phyloP scores from a whole-genome alignment of 2,797 vertebrate species.

The Champsocephalus gunnari region DNA sequence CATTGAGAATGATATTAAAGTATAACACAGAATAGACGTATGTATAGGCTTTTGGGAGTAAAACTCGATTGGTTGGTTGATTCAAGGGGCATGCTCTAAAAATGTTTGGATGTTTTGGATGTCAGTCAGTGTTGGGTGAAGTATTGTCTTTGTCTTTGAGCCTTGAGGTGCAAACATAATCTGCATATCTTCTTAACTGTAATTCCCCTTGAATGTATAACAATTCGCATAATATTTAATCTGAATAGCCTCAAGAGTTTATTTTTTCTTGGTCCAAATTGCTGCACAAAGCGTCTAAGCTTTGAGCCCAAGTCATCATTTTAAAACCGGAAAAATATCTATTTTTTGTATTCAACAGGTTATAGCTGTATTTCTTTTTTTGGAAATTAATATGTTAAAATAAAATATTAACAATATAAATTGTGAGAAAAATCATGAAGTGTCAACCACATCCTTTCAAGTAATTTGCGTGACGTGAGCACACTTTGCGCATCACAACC shows the following conservation, averaged over 20 bases:
- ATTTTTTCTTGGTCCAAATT: slow-evolving; percentile 86
- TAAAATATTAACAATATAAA: background rate
- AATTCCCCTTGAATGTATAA: slow-evolving; percentile 28
- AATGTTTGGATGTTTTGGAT: background rate
- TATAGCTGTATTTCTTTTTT: background rate
- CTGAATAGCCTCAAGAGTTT: slow-evolving; percentile 74
- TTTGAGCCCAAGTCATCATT: background rate
- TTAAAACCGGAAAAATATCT: background rate
- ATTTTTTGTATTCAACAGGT: background rate
- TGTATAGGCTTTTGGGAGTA: background rate
- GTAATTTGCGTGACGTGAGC: background rate
- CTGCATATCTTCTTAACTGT: background rate
- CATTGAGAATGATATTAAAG: background rate
- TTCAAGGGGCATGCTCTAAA: slow-evolving; percentile 16
- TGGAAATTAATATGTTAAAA: background rate
- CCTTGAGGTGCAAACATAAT: background rate
- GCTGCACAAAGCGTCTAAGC: slow-evolving; percentile 69
- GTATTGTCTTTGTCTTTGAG: background rate
- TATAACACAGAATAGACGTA: background rate
- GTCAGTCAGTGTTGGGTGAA: too few relatives aligned
- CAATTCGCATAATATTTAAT: slow-evolving; percentile 87
- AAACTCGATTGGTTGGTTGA: background rate
- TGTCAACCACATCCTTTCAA: background rate
- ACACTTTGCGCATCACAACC: background rate
- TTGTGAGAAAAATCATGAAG: background rate